Conservation (phyloP, 2,797 vertebrate genomes). For the Hyperoplus lanceolatus region DNA sequence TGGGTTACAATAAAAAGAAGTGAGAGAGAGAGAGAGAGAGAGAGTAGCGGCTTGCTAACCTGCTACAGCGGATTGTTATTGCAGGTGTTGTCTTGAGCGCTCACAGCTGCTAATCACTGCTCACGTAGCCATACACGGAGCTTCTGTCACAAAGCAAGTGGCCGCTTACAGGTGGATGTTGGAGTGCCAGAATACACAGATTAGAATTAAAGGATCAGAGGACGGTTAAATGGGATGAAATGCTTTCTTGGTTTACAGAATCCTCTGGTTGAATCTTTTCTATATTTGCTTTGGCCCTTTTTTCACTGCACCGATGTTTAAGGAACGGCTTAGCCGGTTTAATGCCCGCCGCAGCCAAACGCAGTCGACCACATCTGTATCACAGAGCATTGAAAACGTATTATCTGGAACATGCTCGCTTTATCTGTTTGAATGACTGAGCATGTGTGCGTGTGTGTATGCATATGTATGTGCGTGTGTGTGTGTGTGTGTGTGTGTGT, state of each 20-base stretch:
- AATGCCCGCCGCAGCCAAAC: background rate
- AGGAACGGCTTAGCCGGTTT: slow-evolving; percentile 3
- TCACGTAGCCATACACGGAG: slow-evolving; percentile 34
- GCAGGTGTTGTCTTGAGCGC: slow-evolving; percentile 76
- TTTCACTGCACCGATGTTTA: slow-evolving; percentile 4
- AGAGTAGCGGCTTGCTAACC: slow-evolving; percentile 64
- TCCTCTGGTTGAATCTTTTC: background rate
- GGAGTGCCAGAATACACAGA: slow-evolving; percentile 44
- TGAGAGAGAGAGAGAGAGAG: background rate
- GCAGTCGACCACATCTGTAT: slow-evolving; percentile 6
- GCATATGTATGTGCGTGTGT: no score
- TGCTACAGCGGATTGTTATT: slow-evolving; percentile 76
- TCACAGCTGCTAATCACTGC: slow-evolving; percentile 70
- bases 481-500: no score
- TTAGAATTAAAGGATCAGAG: slow-evolving; percentile 56
- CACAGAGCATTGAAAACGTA: slow-evolving; percentile 1
- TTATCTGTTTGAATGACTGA: slow-evolving; percentile 21
- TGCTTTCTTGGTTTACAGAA: slow-evolving; percentile 2
- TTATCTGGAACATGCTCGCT: background rate
- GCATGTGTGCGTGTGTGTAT: no score
- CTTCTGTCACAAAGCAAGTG: slow-evolving; percentile 42
- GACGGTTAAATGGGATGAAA: slow-evolving; percentile 22
- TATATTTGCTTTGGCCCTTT: slow-evolving; percentile 30
- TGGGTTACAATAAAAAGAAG: slow-evolving; percentile 67
- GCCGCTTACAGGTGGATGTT: slow-evolving; percentile 25